These are phyloP conservation scores for Drosophila seclusa DNA, from an alignment of 2,888 invertebrate species.

Conservation along the genomic window DNA sequence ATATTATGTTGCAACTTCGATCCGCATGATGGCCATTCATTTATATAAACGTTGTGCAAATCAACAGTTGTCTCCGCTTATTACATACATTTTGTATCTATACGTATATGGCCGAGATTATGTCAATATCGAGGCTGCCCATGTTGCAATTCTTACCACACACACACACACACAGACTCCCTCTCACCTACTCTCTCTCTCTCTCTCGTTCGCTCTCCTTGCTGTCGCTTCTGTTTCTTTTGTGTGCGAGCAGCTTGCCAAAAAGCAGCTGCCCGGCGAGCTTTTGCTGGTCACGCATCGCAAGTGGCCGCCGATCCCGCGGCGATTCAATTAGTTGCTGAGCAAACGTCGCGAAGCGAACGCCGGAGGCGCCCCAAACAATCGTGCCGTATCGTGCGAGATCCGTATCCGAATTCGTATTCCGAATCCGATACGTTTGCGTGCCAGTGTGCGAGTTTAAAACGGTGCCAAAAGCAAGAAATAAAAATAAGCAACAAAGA, in stretches of 20 bases:
- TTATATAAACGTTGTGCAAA: conserved; percentile 44
- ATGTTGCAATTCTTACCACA: conserved; percentile 52
- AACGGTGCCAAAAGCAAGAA: conserved; percentile 60
- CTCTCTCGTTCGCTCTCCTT: neutral
- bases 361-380: conserved; percentile 56
- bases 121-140: conserved; percentile 53
- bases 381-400: conserved; percentile 51
- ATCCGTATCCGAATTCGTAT: conserved; percentile 56
- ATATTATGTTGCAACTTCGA: conserved; percentile 50
- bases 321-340: conserved; percentile 57
- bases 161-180: neutral
- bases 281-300: conserved; percentile 64
- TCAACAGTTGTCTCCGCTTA: conserved; percentile 56
- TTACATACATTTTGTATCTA: conserved; percentile 13
- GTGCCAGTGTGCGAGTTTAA: conserved; percentile 55
- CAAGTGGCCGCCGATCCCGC: conserved; percentile 38
- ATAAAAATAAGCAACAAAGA: conserved; percentile 27
- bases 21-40: conserved; percentile 37
- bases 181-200: neutral
- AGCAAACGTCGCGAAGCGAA: conserved; percentile 60
- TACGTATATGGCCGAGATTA: conserved; percentile 38
- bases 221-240: conserved; percentile 7
- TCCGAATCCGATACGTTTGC: conserved; percentile 59
- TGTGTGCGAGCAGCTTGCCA: conserved; percentile 38
- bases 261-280: conserved; percentile 52